A percentile compares a stretch with the other conserved stretches of the same genome.
Evolutionary conservation across 2,797 vertebrate genomes (phyloP).

Genomic region (Smutsia temminckii): DNA sequence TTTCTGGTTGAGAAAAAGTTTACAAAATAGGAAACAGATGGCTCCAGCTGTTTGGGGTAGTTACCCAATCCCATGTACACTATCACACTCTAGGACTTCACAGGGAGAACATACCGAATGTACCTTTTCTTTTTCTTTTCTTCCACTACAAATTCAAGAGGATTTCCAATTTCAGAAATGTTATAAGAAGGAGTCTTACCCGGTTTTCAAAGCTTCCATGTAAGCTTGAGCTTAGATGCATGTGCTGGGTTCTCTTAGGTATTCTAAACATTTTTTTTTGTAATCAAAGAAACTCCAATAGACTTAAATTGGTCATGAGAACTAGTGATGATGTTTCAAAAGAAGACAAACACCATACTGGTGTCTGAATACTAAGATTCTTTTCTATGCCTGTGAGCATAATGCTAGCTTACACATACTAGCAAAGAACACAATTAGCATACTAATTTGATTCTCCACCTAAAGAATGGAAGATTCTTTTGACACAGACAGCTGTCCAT

Average conservation of each 20-base stretch:
- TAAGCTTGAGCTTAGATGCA: neutral
- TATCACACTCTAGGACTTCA: neutral
- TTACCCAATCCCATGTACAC: neutral
- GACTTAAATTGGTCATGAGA: conserved; percentile 47
- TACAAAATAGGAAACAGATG: conserved; percentile 36
- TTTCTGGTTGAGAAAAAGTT: conserved; percentile 51
- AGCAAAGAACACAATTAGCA: conserved; percentile 76
- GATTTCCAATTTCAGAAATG: conserved; percentile 49
- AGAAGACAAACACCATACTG: conserved; percentile 52
- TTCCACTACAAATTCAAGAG: neutral
- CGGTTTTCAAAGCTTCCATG: conserved; percentile 35
- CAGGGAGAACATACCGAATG: neutral
- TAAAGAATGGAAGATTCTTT: conserved; percentile 77
- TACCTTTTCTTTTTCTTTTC: neutral
- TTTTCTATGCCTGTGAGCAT: conserved; percentile 56
- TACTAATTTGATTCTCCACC: conserved; percentile 75
- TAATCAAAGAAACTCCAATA: conserved; percentile 48
- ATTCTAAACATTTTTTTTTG: neutral
- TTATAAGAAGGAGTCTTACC: neutral
- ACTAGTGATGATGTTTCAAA: conserved; percentile 54
- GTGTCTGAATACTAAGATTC: conserved; percentile 52
- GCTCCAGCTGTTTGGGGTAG: neutral
- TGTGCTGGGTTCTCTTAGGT: neutral
- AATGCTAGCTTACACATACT: conserved; percentile 63
- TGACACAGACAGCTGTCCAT: conserved; percentile 76